These are phyloP conservation scores for Wiebesia pumilae DNA, from an alignment of 1,140 invertebrate species.

Conservation along the genomic window DNA sequence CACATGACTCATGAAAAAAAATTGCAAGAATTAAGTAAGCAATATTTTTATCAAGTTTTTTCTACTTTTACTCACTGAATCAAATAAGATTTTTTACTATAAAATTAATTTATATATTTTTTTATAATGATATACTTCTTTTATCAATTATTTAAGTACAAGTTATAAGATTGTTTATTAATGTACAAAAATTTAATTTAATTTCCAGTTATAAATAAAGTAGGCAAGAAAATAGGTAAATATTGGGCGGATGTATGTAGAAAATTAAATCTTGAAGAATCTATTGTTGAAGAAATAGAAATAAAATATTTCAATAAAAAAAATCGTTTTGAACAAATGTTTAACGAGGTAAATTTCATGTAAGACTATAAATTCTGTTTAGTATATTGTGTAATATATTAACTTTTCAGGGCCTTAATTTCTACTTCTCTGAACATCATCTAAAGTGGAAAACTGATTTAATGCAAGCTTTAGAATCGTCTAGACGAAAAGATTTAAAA, in stretches of 20 bases:
- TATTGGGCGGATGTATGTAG: constrained; percentile 76
- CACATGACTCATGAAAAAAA: not conserved
- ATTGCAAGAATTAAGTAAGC: constrained; percentile 39
- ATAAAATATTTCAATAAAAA: constrained; percentile 34
- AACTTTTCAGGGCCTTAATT: constrained; percentile 61
- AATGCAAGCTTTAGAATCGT: constrained; percentile 62
- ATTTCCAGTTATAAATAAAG: constrained; percentile 59
- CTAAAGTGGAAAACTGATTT: constrained; percentile 63
- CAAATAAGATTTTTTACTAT: too few species aligned
- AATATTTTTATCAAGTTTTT: constrained; percentile 19
- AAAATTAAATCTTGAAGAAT: constrained; percentile 74
- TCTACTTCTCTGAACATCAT: constrained; percentile 58
- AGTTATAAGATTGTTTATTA: constrained; percentile 6
- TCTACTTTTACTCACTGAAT: too few species aligned
- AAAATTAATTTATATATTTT: too few species aligned
- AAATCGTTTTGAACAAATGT: constrained; percentile 37
- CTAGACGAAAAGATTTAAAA: constrained; percentile 65
- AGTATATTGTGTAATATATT: constrained; percentile 11
- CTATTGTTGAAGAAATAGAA: constrained; percentile 74
- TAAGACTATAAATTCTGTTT: constrained; percentile 23
- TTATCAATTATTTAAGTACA: not conserved
- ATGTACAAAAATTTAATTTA: not conserved
- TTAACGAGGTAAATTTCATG: constrained; percentile 42
- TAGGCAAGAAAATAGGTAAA: constrained; percentile 73
- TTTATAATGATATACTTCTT: not conserved